phyloP scores from a whole-genome alignment of 1,140 invertebrate genomes.

The Panagrolaimus sp. region DNA sequence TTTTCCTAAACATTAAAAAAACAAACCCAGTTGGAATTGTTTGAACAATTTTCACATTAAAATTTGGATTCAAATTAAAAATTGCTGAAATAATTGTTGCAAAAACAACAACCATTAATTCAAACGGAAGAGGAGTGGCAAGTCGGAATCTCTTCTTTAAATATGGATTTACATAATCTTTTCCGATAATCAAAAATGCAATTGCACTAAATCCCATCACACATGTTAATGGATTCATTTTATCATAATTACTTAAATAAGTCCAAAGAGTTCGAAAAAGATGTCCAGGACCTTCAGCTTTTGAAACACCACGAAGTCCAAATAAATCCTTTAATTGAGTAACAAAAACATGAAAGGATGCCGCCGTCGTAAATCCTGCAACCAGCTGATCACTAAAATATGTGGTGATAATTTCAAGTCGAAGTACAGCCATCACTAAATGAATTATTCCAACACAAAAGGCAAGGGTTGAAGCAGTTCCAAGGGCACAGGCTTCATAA shows the following conservation, averaged over 20 bases:
- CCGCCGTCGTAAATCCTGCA: conserved; percentile 54
- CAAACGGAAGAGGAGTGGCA: conserved; percentile 50
- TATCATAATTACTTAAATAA: conserved; percentile 10
- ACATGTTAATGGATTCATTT: conserved; percentile 35
- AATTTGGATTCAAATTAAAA: conserved; percentile 40
- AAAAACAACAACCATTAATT: conserved; percentile 52
- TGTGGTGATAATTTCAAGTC: conserved; percentile 54
- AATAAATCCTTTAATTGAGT: conserved; percentile 55
- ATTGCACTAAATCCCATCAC: conserved; percentile 39
- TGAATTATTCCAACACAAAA: conserved; percentile 46
- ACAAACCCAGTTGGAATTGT: conserved; percentile 51
- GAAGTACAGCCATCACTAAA: conserved; percentile 53
- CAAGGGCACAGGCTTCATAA: conserved; percentile 21
- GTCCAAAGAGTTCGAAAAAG: conserved; percentile 28
- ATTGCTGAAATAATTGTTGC: conserved; percentile 48
- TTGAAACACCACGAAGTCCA: conserved; percentile 33
- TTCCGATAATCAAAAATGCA: conserved; percentile 48
- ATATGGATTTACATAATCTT: conserved; percentile 48
- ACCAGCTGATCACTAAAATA: conserved; percentile 53
- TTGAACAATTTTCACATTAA: conserved; percentile 48
- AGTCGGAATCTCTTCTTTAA: conserved; percentile 43
- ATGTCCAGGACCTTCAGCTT: conserved; percentile 31
- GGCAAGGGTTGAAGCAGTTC: conserved; percentile 48
- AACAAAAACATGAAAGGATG: conserved; percentile 51
- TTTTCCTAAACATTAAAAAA: neutral